Evolutionary conservation across 2,888 invertebrate genomes (phyloP), one percentile per base, ranked within the genome.

Genomic region (Pyrrhia umbra): DNA sequence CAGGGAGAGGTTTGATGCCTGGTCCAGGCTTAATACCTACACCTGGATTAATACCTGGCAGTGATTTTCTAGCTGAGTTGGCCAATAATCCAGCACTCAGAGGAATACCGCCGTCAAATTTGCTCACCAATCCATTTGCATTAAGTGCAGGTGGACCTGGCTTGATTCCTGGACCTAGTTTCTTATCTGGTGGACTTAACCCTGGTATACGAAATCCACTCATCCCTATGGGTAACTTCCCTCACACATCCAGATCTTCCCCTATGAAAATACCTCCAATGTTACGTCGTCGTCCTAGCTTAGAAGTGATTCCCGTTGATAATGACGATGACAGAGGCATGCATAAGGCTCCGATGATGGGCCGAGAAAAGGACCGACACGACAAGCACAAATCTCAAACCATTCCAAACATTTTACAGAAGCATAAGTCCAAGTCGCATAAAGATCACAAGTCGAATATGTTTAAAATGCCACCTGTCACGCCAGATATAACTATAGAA

Each of bases 401-500:
- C 91, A 90, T 92, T 94, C 90, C 92, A 93, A 91, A 93, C 88
- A 91, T 93, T 81, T 84, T 95, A 88, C 91, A 94, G 78, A 92
- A 92, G 84, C 89, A 90, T 79, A 94, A 93, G 80, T 86, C 89
- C 47, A 95, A 94, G 77, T 88, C 91, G 34, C 90, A 89, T 82
- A 95, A 94, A 85, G 95, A 94, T 77, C 93, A 94, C 74, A 95
- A 95, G 84, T 84, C 91, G 39, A 93, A 84, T 80, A 71, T 93
- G 69, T 94, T 90, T 76, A 94, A 94, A 88, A 94, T 95, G 94
- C 94, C 95, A 39, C 92, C 92, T 47, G 87, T 95, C 27, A 94
- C 94, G 60, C 95, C 95, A 42, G 96, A 96, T 82, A 95, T 96
- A 62, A 96, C 96, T 23, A 96, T 96, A 75, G 96, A 96, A 88